Base-by-base conservation (phyloP, 2,797 vertebrate genomes). In the Molossus molossus region DNA sequence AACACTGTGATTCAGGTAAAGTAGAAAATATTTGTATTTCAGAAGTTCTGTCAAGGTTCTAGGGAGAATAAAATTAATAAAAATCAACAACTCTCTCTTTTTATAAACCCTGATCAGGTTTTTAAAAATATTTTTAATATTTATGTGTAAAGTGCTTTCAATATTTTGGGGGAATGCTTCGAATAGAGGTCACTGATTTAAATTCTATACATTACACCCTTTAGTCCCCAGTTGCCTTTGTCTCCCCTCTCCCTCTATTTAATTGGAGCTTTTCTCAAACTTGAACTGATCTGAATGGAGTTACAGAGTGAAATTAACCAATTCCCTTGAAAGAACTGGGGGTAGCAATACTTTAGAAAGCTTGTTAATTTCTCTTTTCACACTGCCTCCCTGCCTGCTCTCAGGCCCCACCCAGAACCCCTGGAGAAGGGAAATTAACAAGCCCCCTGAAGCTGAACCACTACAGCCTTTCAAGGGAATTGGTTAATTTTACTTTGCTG, bases 401-500 rank as follows among this genome's bases (percentile, higher is more conserved):
- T 77, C 57, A 79, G 92, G 84, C 92, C 88, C 79, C 45, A 3
- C 88, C 87, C 23, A 62, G 91, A 96, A 81, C 65, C 97, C 94
- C 96, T 40, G 40, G 95, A 98, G 97, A 90, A 96, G 86, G 67
- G 92, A 95, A 97, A 97, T 97, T 96, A 98, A 95, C 95, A 97
- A 94, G 89, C 67, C 84, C 94, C 97, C 96, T 87, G 96, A 97
- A 97, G 96, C 97, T 65, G 88, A 97, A 96, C 89, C 60, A n/a
- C 85, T 69, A 5, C 79, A 87, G 72, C 60, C 87, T 94, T 96
- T 79, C 77, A n/a, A 80, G 97, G 97, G 96, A 97, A 92, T 91
- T 96, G 95, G 86, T 85, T 97, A 96, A 97, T 97, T 97, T 97
- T 96, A 94, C 95, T 97, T 95, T 97, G 91, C 95, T 95, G 97